Evolutionary conservation across 2,888 invertebrate genomes (phyloP).

Genomic region (Nudaria mundana): DNA sequence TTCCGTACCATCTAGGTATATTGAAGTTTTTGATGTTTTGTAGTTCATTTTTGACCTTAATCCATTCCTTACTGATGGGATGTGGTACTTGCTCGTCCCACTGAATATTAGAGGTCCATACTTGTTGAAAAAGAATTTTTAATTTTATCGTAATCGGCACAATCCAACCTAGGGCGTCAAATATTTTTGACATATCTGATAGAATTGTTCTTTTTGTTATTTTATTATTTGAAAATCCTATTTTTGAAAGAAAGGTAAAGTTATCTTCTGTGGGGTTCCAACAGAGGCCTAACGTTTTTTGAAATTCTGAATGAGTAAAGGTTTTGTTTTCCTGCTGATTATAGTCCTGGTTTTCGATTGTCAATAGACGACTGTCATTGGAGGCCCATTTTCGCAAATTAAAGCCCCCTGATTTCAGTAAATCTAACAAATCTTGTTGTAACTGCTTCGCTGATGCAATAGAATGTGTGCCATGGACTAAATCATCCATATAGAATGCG

Average conservation of each 20-base stretch:
- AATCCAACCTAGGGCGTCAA: constrained; percentile 1
- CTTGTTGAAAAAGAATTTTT: not conserved
- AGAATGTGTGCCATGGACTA: not conserved
- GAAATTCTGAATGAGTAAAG: constrained; percentile 9
- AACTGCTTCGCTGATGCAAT: too few relatives aligned
- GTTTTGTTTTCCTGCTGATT: too few relatives aligned
- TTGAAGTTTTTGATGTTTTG: too few relatives aligned
- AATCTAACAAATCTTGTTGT: not conserved
- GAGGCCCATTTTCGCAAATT: constrained; percentile 1
- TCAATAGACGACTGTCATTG: not conserved
- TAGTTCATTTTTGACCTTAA: too few relatives aligned
- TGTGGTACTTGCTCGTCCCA: not conserved
- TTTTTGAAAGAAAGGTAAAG: too few relatives aligned
- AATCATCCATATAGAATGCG: not conserved
- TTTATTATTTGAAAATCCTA: too few relatives aligned
- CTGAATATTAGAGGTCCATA: not conserved
- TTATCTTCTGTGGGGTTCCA: constrained; percentile 13
- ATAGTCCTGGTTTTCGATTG: too few relatives aligned
- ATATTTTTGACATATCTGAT: constrained; percentile 1
- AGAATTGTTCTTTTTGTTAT: too few relatives aligned
- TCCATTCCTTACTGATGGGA: not conserved
- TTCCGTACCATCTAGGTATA: not conserved
- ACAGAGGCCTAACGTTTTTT: constrained; percentile 13
- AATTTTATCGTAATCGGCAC: not conserved
- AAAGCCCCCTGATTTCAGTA: not conserved